A percentile compares a stretch with the other conserved stretches of the same genome.
phyloP scores from a whole-genome alignment of 2,113 vertebrate species.

The Macquaria ambigua region DNA sequence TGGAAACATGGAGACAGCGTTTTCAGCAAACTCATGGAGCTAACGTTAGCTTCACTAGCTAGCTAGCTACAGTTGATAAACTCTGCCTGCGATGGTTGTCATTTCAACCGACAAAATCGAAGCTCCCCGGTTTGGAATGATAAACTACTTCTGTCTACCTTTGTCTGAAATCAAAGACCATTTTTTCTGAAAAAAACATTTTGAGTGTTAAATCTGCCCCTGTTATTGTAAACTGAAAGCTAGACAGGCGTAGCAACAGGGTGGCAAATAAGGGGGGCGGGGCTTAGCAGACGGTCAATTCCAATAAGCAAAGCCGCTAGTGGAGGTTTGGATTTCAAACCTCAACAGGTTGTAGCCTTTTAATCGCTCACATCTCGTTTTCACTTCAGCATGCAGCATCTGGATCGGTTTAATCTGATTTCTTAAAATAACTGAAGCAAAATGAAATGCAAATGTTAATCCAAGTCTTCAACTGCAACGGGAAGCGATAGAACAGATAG shows the following conservation, averaged over 20 bases:
- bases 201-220: too few species aligned
- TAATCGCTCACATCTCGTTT: not conserved
- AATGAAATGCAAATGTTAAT: not conserved
- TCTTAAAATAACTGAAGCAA: not conserved
- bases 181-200: too few species aligned
- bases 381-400: not conserved
- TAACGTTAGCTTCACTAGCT: too few species aligned
- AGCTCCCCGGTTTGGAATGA: too few species aligned
- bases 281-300: too few species aligned
- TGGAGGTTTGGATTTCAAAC: not conserved
- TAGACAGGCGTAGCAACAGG: too few species aligned
- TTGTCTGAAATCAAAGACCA: not conserved
- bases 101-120: too few species aligned
- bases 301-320: too few species aligned
- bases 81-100: too few species aligned
- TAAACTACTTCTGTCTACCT: not conserved
- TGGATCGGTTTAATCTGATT: not conserved
- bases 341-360: not conserved
- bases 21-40: not conserved
- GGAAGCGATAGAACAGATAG: conserved; percentile 15
- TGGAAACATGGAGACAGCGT: not conserved
- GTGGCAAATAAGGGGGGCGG: too few species aligned
- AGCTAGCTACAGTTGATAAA: too few species aligned
- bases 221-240: too few species aligned
- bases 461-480: not conserved